Evolutionary conservation across 2,888 invertebrate genomes (phyloP).

Genomic region (Tenthredo amoena): DNA sequence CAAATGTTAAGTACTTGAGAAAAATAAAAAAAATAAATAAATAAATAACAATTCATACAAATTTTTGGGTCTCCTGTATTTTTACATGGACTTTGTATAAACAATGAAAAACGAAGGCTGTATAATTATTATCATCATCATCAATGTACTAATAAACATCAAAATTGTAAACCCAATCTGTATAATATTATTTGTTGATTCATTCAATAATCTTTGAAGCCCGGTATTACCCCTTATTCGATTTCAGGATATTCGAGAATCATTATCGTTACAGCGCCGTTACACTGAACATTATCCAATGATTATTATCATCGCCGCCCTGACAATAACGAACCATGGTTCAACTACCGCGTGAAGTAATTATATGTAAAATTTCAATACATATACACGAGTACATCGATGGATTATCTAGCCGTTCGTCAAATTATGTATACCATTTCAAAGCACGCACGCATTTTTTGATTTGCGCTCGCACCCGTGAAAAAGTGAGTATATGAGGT

Average conservation of each 20-base stretch:
- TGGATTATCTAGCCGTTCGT: background rate
- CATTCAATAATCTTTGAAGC: background rate
- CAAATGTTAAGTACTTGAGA: background rate
- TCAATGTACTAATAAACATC: conserved; percentile 58
- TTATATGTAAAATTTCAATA: background rate
- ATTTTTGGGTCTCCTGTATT: conserved; percentile 72
- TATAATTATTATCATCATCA: conserved; percentile 51
- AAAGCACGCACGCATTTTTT: no score
- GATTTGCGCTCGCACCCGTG: no score
- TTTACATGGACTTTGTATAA: conserved; percentile 76
- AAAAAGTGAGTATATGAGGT: no score
- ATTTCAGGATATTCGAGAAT: background rate
- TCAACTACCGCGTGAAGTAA: background rate
- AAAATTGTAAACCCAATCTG: conserved; percentile 9
- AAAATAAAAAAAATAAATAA: background rate
- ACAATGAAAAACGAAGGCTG: conserved; percentile 61
- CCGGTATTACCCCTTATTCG: background rate
- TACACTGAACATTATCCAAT: background rate
- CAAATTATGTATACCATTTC: no score
- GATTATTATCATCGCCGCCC: background rate
- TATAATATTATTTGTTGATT: conserved; percentile 1
- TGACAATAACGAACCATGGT: background rate
- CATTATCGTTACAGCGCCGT: background rate
- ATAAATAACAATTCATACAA: background rate
- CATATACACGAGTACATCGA: background rate